Conservation (phyloP, 2,888 invertebrate genomes). For the Herminia tarsipennalis region DNA sequence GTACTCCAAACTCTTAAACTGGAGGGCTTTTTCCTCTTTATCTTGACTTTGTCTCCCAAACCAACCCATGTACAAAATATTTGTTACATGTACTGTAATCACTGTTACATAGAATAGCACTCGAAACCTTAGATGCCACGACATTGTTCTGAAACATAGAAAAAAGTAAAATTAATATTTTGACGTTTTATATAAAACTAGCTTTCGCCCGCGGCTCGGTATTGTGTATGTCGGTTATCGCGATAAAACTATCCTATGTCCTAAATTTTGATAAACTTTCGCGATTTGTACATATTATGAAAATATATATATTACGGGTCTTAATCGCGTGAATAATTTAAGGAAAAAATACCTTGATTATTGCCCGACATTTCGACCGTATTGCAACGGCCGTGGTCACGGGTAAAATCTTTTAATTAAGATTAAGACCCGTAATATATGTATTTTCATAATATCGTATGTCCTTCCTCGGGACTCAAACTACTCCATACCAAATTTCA, state of each 20-base stretch:
- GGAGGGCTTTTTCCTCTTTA: slow-evolving; percentile 35
- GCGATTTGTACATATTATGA: neutral
- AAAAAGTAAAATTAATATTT: neutral
- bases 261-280: neutral
- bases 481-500: too few species aligned
- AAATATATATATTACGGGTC: too few species aligned
- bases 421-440: too few species aligned
- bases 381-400: too few species aligned
- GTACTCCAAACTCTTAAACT: slow-evolving; percentile 46
- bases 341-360: too few species aligned
- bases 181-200: neutral
- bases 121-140: slow-evolving; percentile 19
- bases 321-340: too few species aligned
- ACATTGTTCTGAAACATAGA: slow-evolving; percentile 28
- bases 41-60: neutral
- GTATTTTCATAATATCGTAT: too few species aligned
- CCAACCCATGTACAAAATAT: slow-evolving; percentile 47
- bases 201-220: neutral
- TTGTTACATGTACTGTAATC: slow-evolving; percentile 51
- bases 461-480: too few species aligned
- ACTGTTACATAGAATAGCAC: slow-evolving; percentile 53
- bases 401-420: too few species aligned
- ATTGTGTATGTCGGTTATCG: too few species aligned
- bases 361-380: too few species aligned
- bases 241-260: neutral